Base-by-base conservation (phyloP, 1,140 invertebrate species). In the Drosophila gunungcola region DNA sequence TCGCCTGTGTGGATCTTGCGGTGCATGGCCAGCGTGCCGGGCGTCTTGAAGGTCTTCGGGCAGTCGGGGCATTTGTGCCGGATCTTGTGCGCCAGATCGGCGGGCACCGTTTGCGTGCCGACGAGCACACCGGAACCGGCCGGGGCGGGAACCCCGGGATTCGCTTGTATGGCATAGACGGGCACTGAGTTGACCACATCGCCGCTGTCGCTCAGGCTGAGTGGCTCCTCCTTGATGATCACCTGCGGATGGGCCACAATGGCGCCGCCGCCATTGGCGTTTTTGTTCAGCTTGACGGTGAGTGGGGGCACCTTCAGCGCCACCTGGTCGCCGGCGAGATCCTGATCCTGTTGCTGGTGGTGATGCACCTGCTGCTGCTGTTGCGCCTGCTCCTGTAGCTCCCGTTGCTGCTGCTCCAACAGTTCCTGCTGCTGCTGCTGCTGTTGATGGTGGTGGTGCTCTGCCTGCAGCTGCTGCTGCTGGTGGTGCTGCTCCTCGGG, bases 1-100 rank as follows among this genome's bases (percentile, higher is more conserved):
- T 93, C 92, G 53, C 92, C 93, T 43, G 90, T 92, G 69, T 92
- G 91, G 36, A 92, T 82, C 70, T 92, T 92, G 52, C 85, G 83
- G 73, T 92, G 91, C 91, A 92, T 91, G 41, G 88, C 89, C 77
- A 92, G 67, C 32, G 91, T 92, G 58, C 89, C 91, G 51, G 82
- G 91, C 13, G 91, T 92, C 57, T 92, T 92, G 49, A 92, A 92
- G 29, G 91, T 92, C 69, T 90, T 91, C 43, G 91, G 89, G 46
- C 91, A 92, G 49, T 92, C 91, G 12, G 91, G 89, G 62, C 91
- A 92, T 80, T 92, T 92, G 43, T 92, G 91, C 12, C 91, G 89
- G n/a, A 92, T 89, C 75, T 92, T 92, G 36, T 91, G 76, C 11
- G 78, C 81, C 57, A 79, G 38, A 55, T 90, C 90, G 4, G 90